These are phyloP conservation scores for Ischnus inquisitorius DNA, from an alignment of 2,888 invertebrate genomes.

Conservation along the genomic window DNA sequence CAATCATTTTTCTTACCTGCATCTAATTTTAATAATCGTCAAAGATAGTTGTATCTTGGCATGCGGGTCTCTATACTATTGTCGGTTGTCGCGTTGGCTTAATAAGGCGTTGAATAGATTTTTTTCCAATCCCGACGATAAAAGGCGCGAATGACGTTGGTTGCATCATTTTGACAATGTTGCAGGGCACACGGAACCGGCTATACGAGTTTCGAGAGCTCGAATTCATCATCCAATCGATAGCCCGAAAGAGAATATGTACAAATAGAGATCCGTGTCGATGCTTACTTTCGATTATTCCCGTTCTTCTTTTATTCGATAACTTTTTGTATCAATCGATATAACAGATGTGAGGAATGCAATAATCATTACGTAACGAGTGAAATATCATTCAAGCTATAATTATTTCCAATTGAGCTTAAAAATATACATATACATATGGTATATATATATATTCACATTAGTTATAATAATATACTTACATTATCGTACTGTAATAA, in stretches of 20 bases:
- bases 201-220: conserved; percentile 33
- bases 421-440: no score
- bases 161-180: not conserved
- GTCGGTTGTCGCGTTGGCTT: not conserved
- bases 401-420: no score
- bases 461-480: no score
- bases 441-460: no score
- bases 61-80: not conserved
- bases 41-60: not conserved
- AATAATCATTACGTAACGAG: no score
- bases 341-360: no score
- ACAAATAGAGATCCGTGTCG: not conserved
- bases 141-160: not conserved
- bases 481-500: no score
- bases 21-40: not conserved
- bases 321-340: no score
- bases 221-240: conserved; percentile 11
- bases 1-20: not conserved
- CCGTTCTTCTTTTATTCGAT: no score
- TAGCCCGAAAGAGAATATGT: not conserved
- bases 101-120: not conserved
- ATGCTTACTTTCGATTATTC: not conserved
- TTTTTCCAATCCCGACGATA: not conserved
- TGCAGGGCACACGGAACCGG: conserved; percentile 38
- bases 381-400: no score